phyloP scores from a whole-genome alignment of 37 sponge, comb jelly and placozoan species.

The Axinella damicornis region DNA sequence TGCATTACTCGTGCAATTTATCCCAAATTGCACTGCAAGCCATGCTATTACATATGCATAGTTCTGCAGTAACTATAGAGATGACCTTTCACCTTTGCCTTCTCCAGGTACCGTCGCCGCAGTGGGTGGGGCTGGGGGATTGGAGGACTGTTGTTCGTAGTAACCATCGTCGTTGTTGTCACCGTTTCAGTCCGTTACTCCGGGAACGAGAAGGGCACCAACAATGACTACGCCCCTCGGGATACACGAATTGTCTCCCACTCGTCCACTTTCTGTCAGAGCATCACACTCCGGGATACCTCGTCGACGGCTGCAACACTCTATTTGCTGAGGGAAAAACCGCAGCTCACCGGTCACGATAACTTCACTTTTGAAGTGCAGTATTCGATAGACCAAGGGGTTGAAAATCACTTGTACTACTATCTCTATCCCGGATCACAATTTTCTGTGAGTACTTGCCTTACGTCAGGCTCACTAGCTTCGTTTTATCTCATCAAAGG shows the following conservation, averaged over 20 bases:
- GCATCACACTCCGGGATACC: not conserved
- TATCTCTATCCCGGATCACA: constrained; percentile 37
- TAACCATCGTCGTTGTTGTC: not conserved
- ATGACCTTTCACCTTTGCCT: no score
- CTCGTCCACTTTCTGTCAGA: constrained; percentile 12
- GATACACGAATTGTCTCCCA: constrained; percentile 21
- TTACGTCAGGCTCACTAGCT: not conserved
- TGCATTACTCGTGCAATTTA: no score
- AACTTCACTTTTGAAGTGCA: not conserved
- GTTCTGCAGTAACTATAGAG: no score
- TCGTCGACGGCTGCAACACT: constrained; percentile 1
- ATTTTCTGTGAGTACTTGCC: not conserved
- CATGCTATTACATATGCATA: no score
- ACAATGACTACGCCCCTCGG: constrained; percentile 13
- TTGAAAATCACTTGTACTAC: constrained; percentile 34
- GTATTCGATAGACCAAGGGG: no score
- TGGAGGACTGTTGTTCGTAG: not conserved
- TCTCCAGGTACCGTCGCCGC: constrained; percentile 1
- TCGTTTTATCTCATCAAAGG: constrained; percentile 33
- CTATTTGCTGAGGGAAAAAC: constrained; percentile 21
- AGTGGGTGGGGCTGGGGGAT: constrained; percentile 4
- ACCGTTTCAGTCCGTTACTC: not conserved
- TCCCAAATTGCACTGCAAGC: no score
- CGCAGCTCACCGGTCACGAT: constrained; percentile 7
- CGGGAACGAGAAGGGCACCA: not conserved